Evolutionary conservation across 2,888 invertebrate species (phyloP).

Genomic region (Acrocera orbiculus): DNA sequence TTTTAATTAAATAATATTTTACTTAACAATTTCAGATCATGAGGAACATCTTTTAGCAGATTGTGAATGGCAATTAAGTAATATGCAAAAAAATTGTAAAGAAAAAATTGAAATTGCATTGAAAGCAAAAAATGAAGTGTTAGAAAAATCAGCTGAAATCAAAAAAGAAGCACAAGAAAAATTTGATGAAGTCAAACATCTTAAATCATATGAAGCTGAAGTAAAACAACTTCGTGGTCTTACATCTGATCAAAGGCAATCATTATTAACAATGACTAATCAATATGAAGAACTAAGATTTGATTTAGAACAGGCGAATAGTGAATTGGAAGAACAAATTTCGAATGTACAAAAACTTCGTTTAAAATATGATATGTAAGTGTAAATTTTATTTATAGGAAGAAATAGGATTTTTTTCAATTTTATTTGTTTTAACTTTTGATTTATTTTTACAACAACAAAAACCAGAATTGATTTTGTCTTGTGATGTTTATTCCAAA

Average conservation of each 20-base stretch:
- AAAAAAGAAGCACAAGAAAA: constrained; percentile 21
- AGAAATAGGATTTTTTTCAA: too few relatives aligned
- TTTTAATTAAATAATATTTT: not conserved
- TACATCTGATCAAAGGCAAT: constrained; percentile 37
- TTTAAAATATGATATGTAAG: constrained; percentile 29
- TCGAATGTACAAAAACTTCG: constrained; percentile 31
- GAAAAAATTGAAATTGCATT: constrained; percentile 43
- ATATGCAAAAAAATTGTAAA: constrained; percentile 53
- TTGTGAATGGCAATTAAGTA: constrained; percentile 70
- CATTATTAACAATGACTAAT: constrained; percentile 34
- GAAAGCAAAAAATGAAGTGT: constrained; percentile 37
- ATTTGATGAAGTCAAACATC: constrained; percentile 29
- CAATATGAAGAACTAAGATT: constrained; percentile 37
- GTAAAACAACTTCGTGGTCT: constrained; percentile 37
- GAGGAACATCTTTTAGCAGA: constrained; percentile 59
- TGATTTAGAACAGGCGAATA: constrained; percentile 35
- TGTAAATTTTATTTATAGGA: not conserved
- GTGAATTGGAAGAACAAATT: constrained; percentile 35
- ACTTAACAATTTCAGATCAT: constrained; percentile 28
- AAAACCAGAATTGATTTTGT: too few relatives aligned
- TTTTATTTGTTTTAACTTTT: too few relatives aligned
- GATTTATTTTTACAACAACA: too few relatives aligned
- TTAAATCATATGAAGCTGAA: constrained; percentile 39
- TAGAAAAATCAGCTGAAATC: constrained; percentile 25
- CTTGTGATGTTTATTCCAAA: too few relatives aligned